Evolutionary conservation across 2,113 vertebrate species (phyloP).

Genomic region (Oreamnos americanus): DNA sequence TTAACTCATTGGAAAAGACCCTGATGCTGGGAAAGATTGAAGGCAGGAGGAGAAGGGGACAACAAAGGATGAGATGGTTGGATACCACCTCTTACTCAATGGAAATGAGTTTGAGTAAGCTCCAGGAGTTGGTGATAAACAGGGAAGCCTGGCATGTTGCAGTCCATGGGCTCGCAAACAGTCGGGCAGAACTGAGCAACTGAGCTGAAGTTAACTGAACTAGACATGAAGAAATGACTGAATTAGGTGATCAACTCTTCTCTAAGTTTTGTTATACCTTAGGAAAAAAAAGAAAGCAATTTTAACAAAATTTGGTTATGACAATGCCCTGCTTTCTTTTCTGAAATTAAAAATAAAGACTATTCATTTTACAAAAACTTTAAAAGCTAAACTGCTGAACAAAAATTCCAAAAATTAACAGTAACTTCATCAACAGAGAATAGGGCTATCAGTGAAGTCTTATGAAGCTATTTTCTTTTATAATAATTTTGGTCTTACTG

Average conservation of each 20-base stretch:
- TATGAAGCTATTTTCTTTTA: neutral
- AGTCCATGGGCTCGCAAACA: neutral
- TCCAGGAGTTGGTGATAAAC: neutral
- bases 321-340: neutral
- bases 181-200: rapidly evolving
- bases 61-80: neutral
- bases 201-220: neutral
- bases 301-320: neutral
- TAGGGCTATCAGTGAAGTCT: neutral
- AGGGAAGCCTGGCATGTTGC: neutral
- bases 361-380: neutral
- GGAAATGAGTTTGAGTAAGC: neutral
- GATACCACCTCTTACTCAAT: neutral
- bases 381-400: neutral
- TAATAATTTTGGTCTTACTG: neutral
- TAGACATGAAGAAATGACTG: neutral
- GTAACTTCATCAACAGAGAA: neutral
- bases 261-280: neutral
- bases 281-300: neutral
- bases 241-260: neutral
- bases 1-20: neutral
- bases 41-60: neutral
- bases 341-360: neutral
- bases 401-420: neutral
- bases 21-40: neutral